phyloP scores from a whole-genome alignment of 2,797 vertebrate genomes.

The Acanthopagrus latus region DNA sequence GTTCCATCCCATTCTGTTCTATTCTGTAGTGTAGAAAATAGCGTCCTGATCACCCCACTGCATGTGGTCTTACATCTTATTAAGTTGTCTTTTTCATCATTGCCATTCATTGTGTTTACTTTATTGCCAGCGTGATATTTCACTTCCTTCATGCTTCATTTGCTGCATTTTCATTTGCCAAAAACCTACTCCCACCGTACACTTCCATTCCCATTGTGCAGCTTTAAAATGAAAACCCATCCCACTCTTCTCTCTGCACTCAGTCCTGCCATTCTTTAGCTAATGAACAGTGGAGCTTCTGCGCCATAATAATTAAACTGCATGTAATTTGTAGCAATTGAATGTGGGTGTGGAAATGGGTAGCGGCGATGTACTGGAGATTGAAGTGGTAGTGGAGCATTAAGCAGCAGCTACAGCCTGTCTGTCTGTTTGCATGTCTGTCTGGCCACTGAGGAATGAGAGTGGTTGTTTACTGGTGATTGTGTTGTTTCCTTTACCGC shows the following conservation, averaged over 20 bases:
- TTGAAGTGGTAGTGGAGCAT: conserved; percentile 38
- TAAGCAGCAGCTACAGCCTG: conserved; percentile 30
- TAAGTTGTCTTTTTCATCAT: conserved; percentile 50
- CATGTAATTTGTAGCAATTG: conserved; percentile 75
- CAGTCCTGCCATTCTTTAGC: conserved; percentile 58
- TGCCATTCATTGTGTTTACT: conserved; percentile 59
- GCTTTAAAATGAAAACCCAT: conserved; percentile 16
- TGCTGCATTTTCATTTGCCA: conserved; percentile 60
- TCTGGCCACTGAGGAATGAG: conserved; percentile 14
- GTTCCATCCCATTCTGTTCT: conserved; percentile 4
- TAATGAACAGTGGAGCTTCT: conserved; percentile 73
- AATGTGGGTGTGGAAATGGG: conserved; percentile 60
- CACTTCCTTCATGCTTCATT: conserved; percentile 61
- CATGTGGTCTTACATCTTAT: conserved; percentile 33
- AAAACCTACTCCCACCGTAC: conserved; percentile 19
- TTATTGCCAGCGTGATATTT: conserved; percentile 45
- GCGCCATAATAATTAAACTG: conserved; percentile 72
- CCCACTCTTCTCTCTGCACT: conserved; percentile 37
- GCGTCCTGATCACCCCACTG: conserved; percentile 40
- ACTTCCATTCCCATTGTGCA: conserved; percentile 31
- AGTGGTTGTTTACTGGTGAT: conserved; percentile 32
- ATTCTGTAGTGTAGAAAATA: conserved; percentile 20
- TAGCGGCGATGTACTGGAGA: conserved; percentile 54
- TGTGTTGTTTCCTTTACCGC: conserved; percentile 41
- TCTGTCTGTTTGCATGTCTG: background rate